Base-by-base conservation (phyloP, 2,797 vertebrate species). In the Epinephelus malabaricus region DNA sequence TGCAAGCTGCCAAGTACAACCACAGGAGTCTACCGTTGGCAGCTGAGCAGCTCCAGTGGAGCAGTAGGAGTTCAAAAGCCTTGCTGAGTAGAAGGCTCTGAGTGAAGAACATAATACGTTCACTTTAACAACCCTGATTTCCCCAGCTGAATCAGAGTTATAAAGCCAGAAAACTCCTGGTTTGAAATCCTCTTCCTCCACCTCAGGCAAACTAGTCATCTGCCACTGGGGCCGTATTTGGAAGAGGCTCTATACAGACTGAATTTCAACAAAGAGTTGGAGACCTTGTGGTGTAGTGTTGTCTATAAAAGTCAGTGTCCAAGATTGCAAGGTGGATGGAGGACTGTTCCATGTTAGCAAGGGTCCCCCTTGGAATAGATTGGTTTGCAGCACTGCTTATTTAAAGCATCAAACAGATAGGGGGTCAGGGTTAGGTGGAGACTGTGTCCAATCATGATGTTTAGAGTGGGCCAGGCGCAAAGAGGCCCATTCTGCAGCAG, bases 1-100 rank as follows among this genome's bases (percentile, higher is more conserved):
- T 76, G 27, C 34, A 51, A 69, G 77, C 77, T 85, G 86, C 89
- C 87, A 93, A 92, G 80, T 77, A 86, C 79, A 91, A 89, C 89
- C 88, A 78, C 90, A 84, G 90, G 76, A 82, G 81, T 84, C 56
- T 60, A 54, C 67, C 25, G 49, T 47, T 88, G 86, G 89, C 86
- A 86, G 79, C 78, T 62, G 66, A 79, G 76, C 64, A 71, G 78
- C 76, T 82, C 69, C 84, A 84, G 77, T 70, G 63, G 71, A 86
- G 78, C 85, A 86, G 86, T 55, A 69, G 56, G 65, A 85, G 84
- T 86, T 84, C 78, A 80, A 84, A 84, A 78, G 76, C 54, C 55
- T 73, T 38, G 56, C 72, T 73, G 79, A 79, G 79, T 53, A 43
- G 53, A 86, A 76, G 49, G 75, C 81, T 79, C 73, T 40, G 63